A percentile compares a stretch with the other conserved stretches of the same genome.
Evolutionary conservation across 2,888 invertebrate species (phyloP).

Genomic region (Platycheirus albimanus): DNA sequence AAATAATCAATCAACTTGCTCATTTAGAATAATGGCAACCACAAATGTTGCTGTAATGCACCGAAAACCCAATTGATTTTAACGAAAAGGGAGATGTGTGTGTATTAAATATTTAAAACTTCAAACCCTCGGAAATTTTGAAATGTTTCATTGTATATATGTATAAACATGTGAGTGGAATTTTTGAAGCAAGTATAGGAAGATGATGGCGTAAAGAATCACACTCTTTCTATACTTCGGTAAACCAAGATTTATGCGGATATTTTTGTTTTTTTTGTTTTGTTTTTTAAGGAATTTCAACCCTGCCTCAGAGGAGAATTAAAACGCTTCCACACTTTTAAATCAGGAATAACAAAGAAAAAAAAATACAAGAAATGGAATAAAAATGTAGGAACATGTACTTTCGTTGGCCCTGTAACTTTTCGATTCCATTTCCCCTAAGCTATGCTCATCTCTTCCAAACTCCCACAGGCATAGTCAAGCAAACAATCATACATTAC

Average conservation of each 20-base stretch:
- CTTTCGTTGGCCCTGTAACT: constrained; percentile 41
- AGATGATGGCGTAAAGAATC: constrained; percentile 24
- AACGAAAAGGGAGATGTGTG: not conserved
- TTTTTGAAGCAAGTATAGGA: constrained; percentile 2
- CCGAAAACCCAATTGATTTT: constrained; percentile 12
- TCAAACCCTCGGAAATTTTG: not conserved
- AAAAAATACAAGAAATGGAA: too few relatives aligned
- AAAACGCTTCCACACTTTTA: constrained; percentile 27
- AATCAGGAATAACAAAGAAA: not conserved
- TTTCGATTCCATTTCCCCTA: constrained; percentile 51
- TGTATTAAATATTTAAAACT: constrained; percentile 31
- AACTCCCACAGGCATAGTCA: constrained; percentile 47
- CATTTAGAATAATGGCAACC: constrained; percentile 29
- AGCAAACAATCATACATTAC: constrained; percentile 62
- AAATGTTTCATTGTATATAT: constrained; percentile 2
- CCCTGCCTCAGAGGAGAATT: constrained; percentile 16
- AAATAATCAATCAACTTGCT: constrained; percentile 31
- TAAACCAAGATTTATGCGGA: constrained; percentile 22
- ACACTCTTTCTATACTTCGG: constrained; percentile 25
- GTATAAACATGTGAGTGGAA: not conserved
- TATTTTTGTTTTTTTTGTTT: too few relatives aligned
- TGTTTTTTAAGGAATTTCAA: constrained; percentile 1
- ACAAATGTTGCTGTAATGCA: constrained; percentile 24
- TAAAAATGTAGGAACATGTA: constrained; percentile 21
- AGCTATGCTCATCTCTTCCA: constrained; percentile 46